Evolutionary conservation across 2,888 invertebrate genomes (phyloP).

Genomic region (Gibbula magus): DNA sequence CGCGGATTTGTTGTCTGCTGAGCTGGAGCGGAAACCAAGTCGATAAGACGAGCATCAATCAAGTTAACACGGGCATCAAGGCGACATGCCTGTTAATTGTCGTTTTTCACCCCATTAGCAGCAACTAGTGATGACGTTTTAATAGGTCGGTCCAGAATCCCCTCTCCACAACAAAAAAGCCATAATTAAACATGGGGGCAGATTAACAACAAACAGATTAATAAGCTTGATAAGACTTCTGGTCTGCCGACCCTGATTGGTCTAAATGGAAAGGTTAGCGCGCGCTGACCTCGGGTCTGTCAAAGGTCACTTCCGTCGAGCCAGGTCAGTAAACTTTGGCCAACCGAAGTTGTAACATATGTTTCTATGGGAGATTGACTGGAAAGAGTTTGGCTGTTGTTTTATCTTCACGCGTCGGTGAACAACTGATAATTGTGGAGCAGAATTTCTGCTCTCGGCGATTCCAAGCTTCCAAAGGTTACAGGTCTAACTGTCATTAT

Average conservation of each 20-base stretch:
- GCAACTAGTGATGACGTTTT: not conserved
- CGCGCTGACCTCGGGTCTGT: not conserved
- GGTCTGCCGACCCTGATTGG: not conserved
- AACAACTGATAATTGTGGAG: not conserved
- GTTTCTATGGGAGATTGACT: not conserved
- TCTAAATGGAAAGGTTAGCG: not conserved
- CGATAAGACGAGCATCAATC: no score
- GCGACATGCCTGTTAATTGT: not conserved
- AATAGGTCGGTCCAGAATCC: not conserved
- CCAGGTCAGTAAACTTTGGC: not conserved
- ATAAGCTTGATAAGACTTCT: not conserved
- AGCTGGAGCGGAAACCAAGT: no score
- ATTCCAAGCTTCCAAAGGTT: no score
- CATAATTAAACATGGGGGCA: constrained; percentile 7
- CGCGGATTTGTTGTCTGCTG: no score
- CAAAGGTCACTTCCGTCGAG: not conserved
- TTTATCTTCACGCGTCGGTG: constrained; percentile 10
- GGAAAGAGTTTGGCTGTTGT: not conserved
- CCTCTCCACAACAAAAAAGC: not conserved
- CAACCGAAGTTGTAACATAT: not conserved
- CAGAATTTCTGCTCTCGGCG: no score
- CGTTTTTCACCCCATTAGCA: not conserved
- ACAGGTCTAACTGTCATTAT: no score
- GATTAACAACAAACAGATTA: constrained; percentile 16
- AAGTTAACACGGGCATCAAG: not conserved